Base-by-base conservation (phyloP, 92 coral and sea anemone species). In the Montipora capitata region DNA sequence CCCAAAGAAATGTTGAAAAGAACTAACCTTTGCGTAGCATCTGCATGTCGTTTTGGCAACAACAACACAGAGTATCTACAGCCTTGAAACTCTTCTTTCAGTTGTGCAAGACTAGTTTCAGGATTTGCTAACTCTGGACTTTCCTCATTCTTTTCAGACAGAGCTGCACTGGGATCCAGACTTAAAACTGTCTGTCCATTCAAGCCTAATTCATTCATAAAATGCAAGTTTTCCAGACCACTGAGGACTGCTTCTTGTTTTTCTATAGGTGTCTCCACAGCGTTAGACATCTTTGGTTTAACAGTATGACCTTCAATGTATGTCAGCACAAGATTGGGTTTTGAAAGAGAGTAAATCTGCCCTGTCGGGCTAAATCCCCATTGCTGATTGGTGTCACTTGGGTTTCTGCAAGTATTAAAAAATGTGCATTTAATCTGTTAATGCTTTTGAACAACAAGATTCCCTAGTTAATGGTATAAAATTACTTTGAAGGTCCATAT, bases 301-400 rank as follows among this genome's bases (percentile, higher is more conserved):
- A 91, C 94, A 0, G 86, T 76, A 16, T 72, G 93, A 40, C 92
- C 90, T 43, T 85, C 96, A 42, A 85, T 80, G 62, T 91, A 92
- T 0, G 99, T 90, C 20, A 97, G 86, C 56, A 97, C 89, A 62
- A 83, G 85, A 48, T 83, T 90, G 16, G 99, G 98, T 71, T 94
- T 95, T 40, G 98, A 90, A 42, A 92, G 73, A 61, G 94, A 92
- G 88, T 96, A 97, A 69, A 97, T 92, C 70, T 94, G 97, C 18
- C 99, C 99, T 16, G 99, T 82, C 10, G 96, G 85, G 65, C 97
- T 97, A 84, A 97, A 97, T 48, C 90, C 95, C 98, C 98, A 97
- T 40, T 93, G 96, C 76, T 95, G 99, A 68, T 65, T 80, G 15
- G 79, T 84, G 45, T 95, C 93, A 45, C 84, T 88, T 2, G 93